phyloP scores from a whole-genome alignment of 2,113 vertebrate genomes.

The Heloderma charlesbogerti region DNA sequence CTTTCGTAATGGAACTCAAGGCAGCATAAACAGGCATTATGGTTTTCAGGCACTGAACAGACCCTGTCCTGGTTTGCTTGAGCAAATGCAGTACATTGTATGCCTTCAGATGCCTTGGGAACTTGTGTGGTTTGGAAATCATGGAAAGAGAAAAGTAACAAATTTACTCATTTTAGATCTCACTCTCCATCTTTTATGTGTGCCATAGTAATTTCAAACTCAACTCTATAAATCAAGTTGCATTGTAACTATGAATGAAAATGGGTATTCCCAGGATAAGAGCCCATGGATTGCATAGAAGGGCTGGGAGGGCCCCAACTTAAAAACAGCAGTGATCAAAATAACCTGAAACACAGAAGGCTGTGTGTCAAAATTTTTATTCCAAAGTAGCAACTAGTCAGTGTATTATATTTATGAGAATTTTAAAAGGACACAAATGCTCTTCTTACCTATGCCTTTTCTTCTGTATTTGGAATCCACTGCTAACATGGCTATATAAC shows the following conservation, averaged over 20 bases:
- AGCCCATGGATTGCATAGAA: neutral
- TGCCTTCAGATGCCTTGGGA: no score
- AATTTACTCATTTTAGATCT: neutral
- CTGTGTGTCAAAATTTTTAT: slow-evolving; percentile 2
- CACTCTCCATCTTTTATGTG: no score
- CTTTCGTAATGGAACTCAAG: neutral
- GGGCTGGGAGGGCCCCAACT: no score
- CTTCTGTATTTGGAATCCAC: slow-evolving; percentile 99
- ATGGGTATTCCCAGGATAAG: neutral
- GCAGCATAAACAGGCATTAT: no score
- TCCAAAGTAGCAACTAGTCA: slow-evolving; percentile 54
- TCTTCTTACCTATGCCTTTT: slow-evolving; percentile 97
- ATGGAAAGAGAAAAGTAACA: neutral
- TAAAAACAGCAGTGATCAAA: neutral
- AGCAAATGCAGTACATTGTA: no score
- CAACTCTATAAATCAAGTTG: neutral
- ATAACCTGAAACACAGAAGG: neutral
- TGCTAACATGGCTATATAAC: slow-evolving; percentile 99
- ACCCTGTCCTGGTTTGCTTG: neutral
- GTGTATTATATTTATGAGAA: neutral
- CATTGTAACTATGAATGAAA: neutral
- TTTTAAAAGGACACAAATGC: slow-evolving; percentile 38
- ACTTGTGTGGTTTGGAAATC: neutral
- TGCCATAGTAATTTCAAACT: neutral
- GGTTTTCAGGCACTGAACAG: neutral